Conservation (phyloP, 2,888 invertebrate species). For the Apodemia duryi region DNA sequence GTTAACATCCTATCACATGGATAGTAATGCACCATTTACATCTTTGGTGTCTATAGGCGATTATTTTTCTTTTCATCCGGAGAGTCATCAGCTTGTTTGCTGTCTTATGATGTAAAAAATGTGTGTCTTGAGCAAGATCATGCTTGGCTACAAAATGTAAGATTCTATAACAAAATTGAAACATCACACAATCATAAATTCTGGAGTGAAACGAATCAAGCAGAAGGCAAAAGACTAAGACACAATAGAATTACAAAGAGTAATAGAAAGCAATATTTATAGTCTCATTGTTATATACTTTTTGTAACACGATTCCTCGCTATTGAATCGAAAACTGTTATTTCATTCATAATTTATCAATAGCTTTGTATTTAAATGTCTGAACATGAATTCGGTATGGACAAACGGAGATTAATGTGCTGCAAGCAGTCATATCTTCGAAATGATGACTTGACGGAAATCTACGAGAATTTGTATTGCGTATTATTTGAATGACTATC, state of each 20-base stretch:
- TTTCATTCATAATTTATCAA: constrained; percentile 72
- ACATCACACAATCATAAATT: constrained; percentile 41
- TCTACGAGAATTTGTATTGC: constrained; percentile 44
- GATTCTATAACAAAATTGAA: constrained; percentile 50
- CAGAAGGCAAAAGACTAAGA: constrained; percentile 41
- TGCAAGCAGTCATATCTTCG: constrained; percentile 60
- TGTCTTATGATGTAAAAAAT: no score
- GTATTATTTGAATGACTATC: neutral
- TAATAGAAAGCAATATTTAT: constrained; percentile 67
- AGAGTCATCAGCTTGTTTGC: no score
- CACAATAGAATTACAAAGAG: constrained; percentile 51
- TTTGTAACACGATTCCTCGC: constrained; percentile 58
- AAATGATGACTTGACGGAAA: constrained; percentile 67
- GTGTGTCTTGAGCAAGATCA: no score
- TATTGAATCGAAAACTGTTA: constrained; percentile 55
- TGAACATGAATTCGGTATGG: constrained; percentile 56
- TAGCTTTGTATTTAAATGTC: constrained; percentile 70
- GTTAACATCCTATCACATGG: no score
- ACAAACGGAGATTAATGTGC: constrained; percentile 57
- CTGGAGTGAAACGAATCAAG: constrained; percentile 46
- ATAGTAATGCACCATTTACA: no score
- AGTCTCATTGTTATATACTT: constrained; percentile 62
- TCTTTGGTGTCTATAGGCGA: no score
- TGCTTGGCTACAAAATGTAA: constrained; percentile 14
- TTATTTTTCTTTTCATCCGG: no score